Conservation (phyloP, 2,888 invertebrate genomes). For the Caenorhabditis sinica region DNA sequence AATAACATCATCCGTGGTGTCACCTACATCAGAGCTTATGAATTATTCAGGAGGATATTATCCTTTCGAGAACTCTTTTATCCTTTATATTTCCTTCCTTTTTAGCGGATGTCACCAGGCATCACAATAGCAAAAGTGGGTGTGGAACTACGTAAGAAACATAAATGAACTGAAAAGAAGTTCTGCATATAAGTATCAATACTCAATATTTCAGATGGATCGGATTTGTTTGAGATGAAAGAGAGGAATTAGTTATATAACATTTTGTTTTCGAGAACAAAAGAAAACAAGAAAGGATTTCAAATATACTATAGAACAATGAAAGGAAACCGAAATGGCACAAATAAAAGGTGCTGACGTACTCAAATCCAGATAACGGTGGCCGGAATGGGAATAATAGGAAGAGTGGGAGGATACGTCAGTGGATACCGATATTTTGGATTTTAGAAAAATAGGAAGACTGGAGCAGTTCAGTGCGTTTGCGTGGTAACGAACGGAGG, state of each 20-base stretch:
- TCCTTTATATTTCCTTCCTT: conserved; percentile 7
- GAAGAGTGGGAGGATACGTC: background rate
- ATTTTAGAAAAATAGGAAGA: background rate
- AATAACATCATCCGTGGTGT: background rate
- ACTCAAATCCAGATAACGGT: conserved; percentile 3
- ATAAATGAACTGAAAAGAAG: background rate
- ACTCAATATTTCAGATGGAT: background rate
- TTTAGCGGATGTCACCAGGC: background rate
- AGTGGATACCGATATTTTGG: background rate
- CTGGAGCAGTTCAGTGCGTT: background rate
- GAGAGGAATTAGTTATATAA: background rate
- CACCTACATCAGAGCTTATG: conserved; percentile 29
- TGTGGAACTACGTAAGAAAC: background rate
- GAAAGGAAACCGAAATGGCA: conserved; percentile 1
- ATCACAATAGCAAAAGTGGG: background rate
- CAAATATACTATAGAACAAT: conserved; percentile 2
- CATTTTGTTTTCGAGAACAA: conserved; percentile 4
- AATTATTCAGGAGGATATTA: conserved; percentile 17
- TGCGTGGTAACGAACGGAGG: conserved; percentile 9
- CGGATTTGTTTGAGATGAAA: background rate
- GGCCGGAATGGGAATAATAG: background rate
- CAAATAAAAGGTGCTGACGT: conserved; percentile 23
- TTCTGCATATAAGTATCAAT: conserved; percentile 1
- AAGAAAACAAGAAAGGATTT: conserved; percentile 3
- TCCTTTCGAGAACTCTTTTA: conserved; percentile 2